Conservation (phyloP, 2,888 invertebrate genomes). For the Horisme vitalbata region DNA sequence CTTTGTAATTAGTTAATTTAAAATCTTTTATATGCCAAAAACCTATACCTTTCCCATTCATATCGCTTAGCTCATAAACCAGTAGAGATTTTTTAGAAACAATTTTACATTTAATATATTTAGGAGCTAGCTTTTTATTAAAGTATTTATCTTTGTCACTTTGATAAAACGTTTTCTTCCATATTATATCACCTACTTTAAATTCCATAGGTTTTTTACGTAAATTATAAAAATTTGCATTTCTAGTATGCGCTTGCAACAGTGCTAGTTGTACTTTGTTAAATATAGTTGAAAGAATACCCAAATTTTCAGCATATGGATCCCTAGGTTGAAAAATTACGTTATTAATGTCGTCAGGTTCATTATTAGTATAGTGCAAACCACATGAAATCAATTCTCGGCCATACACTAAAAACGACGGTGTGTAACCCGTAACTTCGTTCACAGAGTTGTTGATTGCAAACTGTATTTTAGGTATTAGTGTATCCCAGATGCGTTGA, state of each 20-base stretch:
- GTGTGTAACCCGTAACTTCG: constrained; percentile 31
- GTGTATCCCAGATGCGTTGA: constrained; percentile 19
- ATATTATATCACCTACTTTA: constrained; percentile 25
- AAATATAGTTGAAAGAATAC: constrained; percentile 13
- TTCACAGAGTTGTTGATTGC: constrained; percentile 34
- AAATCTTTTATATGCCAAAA: constrained; percentile 30
- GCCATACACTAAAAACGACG: constrained; percentile 30
- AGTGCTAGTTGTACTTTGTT: constrained; percentile 21
- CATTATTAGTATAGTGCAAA: constrained; percentile 18
- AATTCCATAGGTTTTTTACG: constrained; percentile 26
- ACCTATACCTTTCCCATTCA: constrained; percentile 22
- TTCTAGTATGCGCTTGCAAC: constrained; percentile 18
- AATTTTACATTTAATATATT: constrained; percentile 26
- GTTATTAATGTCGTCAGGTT: constrained; percentile 15
- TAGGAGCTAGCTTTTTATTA: constrained; percentile 33
- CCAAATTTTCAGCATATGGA: constrained; percentile 20
- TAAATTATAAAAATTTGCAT: constrained; percentile 25
- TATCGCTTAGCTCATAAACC: constrained; percentile 28
- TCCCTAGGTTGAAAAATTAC: constrained; percentile 28
- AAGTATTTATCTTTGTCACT: constrained; percentile 33
- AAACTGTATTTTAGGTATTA: constrained; percentile 30
- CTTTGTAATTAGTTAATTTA: constrained; percentile 4
- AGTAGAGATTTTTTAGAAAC: constrained; percentile 23
- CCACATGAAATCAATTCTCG: constrained; percentile 16
- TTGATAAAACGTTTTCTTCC: constrained; percentile 19